phyloP scores from a whole-genome alignment of 2,113 vertebrate species.

The Xiphophorus couchianus region DNA sequence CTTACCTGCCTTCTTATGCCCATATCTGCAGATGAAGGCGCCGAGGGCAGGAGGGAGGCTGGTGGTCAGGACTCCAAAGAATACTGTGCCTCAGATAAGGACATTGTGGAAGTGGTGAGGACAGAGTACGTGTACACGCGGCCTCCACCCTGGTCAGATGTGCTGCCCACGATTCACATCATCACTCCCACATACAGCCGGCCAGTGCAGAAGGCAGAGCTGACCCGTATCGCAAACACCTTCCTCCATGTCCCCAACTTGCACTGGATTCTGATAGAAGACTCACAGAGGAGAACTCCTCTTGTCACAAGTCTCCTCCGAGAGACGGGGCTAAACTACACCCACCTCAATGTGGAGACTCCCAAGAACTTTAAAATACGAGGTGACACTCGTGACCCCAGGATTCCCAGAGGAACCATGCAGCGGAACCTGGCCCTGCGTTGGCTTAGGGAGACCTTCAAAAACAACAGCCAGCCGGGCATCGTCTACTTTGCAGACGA shows the following conservation, averaged over 20 bases:
- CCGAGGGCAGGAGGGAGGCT: conserved; percentile 84
- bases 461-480: conserved; percentile 88
- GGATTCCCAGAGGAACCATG: conserved; percentile 97
- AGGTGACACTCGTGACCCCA: conserved; percentile 90
- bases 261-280: conserved; percentile 99
- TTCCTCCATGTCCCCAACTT: conserved; percentile 95
- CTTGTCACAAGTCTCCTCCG: conserved; percentile 90
- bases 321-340: conserved; percentile 97
- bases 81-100: conserved; percentile 95
- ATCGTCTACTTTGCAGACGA: conserved; percentile 97
- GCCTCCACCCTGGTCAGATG: conserved; percentile 95
- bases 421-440: conserved; percentile 95
- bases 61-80: conserved; percentile 90
- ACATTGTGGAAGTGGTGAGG: conserved; percentile 99
- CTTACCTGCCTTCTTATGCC: conserved; percentile 73
- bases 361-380: conserved; percentile 96
- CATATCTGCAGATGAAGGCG: conserved; percentile 88
- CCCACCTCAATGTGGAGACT: conserved; percentile 97
- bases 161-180: conserved; percentile 95
- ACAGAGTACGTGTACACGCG: conserved; percentile 98
- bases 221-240: conserved; percentile 94
- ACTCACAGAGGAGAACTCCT: conserved; percentile 89
- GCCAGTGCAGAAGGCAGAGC: conserved; percentile 96
- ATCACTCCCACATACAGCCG: conserved; percentile 97
- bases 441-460: conserved; percentile 96